These are phyloP conservation scores for Dendrocincla tyrannina DNA, from an alignment of 2,797 vertebrate genomes.

Conservation along the genomic window DNA sequence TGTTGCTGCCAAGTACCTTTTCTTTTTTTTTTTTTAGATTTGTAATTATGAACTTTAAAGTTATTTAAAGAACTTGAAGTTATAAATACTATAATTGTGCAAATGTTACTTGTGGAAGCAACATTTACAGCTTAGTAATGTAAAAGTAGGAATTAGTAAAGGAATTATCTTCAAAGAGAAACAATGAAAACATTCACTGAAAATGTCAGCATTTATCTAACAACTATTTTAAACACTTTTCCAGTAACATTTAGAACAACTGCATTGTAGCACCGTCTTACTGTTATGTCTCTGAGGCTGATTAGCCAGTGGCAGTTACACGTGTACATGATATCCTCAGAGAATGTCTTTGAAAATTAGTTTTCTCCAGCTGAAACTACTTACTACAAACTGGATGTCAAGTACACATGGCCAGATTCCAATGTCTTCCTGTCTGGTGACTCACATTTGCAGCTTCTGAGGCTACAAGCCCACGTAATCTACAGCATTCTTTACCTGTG, in stretches of 20 bases:
- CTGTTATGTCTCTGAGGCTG: neutral
- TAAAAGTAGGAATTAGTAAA: neutral
- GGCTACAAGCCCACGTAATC: neutral
- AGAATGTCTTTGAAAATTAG: neutral
- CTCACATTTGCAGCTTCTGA: neutral
- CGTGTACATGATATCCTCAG: neutral
- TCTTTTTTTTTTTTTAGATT: neutral
- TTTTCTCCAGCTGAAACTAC: neutral
- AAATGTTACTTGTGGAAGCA: neutral
- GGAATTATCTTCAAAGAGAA: neutral
- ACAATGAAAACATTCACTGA: neutral
- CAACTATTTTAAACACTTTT: neutral
- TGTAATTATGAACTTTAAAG: neutral
- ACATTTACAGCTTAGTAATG: neutral
- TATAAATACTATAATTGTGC: neutral
- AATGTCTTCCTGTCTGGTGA: neutral
- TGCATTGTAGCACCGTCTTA: neutral
- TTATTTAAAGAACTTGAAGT: neutral
- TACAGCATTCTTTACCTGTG: neutral
- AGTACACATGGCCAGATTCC: neutral
- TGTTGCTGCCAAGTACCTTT: neutral
- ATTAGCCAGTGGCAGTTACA: neutral
- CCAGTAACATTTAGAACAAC: neutral
- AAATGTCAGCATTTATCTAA: neutral
- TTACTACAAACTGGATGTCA: neutral